Evolutionary conservation across 2,113 vertebrate genomes (phyloP).

Genomic region (Menidia beryllina): DNA sequence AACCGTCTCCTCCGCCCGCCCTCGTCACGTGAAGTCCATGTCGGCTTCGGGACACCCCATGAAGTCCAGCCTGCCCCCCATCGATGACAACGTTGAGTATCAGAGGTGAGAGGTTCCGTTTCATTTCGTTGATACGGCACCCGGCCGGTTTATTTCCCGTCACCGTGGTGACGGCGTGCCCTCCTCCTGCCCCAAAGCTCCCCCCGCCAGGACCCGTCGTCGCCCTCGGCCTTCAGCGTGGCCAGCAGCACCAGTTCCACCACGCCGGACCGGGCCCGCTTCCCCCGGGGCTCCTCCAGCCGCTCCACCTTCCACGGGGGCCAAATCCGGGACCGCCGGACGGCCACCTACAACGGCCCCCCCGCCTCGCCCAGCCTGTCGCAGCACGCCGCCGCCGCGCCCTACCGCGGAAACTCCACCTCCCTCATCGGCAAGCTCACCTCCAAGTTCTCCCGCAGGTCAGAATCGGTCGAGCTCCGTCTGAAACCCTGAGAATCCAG

Average conservation of each 20-base stretch:
- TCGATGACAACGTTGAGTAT: conserved; percentile 89
- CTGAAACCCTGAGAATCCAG: background rate
- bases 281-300: conserved; percentile 91
- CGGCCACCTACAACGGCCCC: conserved; percentile 92
- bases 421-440: conserved; percentile 94
- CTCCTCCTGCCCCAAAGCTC: background rate
- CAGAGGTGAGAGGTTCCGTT: conserved; percentile 20
- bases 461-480: conserved; percentile 56
- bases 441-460: conserved; percentile 94
- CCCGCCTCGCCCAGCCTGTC: conserved; percentile 88
- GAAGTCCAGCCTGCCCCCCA: conserved; percentile 91
- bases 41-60: conserved; percentile 93
- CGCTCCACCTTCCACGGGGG: conserved; percentile 95
- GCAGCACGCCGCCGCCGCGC: conserved; percentile 83
- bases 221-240: conserved; percentile 91
- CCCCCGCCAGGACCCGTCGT: conserved; percentile 80
- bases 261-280: conserved; percentile 90
- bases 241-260: conserved; percentile 84
- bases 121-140: background rate
- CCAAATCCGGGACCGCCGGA: conserved; percentile 91
- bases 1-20: conserved; percentile 81
- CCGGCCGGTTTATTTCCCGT: background rate
- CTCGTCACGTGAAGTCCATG: conserved; percentile 95
- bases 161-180: accelerated
- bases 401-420: conserved; percentile 87